phyloP scores from a whole-genome alignment of 2,888 invertebrate genomes.

The Phalera bucephala region DNA sequence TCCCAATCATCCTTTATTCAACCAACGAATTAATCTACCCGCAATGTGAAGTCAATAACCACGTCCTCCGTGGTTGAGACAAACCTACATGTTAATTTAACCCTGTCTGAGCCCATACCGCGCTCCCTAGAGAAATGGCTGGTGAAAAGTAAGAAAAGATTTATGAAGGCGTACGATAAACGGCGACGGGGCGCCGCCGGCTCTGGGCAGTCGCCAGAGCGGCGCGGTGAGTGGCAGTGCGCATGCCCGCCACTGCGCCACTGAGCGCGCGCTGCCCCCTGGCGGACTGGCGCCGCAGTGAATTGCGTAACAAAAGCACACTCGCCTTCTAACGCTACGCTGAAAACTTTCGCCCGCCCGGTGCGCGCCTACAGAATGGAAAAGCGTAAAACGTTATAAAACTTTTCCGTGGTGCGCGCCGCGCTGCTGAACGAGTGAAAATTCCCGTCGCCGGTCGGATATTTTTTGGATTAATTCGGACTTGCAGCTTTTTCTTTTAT shows the following conservation, averaged over 20 bases:
- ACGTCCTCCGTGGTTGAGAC: too few relatives aligned
- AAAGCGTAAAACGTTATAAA: slow-evolving; percentile 66
- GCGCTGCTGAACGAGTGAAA: slow-evolving; percentile 25
- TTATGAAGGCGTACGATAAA: slow-evolving; percentile 37
- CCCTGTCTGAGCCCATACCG: slow-evolving; percentile 5
- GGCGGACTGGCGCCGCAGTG: slow-evolving; percentile 75
- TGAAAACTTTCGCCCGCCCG: slow-evolving; percentile 73
- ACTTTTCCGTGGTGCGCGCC: slow-evolving; percentile 71
- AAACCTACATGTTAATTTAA: too few relatives aligned
- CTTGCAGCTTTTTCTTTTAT: slow-evolving; percentile 44
- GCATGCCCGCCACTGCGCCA: slow-evolving; percentile 83
- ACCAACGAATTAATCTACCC: slow-evolving; percentile 15
- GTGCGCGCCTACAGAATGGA: slow-evolving; percentile 65
- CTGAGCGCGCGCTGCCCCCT: slow-evolving; percentile 77
- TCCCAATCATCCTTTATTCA: slow-evolving; percentile 1
- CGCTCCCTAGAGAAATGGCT: slow-evolving; percentile 24
- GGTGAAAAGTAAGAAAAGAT: slow-evolving; percentile 47
- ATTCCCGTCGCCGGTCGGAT: slow-evolving; percentile 23
- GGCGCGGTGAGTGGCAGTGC: slow-evolving; percentile 46
- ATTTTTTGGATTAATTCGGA: slow-evolving; percentile 15
- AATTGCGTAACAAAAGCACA: slow-evolving; percentile 81
- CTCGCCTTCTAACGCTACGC: slow-evolving; percentile 70
- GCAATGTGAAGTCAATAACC: too few relatives aligned
- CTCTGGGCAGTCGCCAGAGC: slow-evolving; percentile 13
- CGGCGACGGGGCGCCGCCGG: slow-evolving; percentile 21